A percentile compares a stretch with the other conserved stretches of the same genome.
Evolutionary conservation across 1,140 invertebrate species (phyloP).

Genomic region (Drosophila jambulina): DNA sequence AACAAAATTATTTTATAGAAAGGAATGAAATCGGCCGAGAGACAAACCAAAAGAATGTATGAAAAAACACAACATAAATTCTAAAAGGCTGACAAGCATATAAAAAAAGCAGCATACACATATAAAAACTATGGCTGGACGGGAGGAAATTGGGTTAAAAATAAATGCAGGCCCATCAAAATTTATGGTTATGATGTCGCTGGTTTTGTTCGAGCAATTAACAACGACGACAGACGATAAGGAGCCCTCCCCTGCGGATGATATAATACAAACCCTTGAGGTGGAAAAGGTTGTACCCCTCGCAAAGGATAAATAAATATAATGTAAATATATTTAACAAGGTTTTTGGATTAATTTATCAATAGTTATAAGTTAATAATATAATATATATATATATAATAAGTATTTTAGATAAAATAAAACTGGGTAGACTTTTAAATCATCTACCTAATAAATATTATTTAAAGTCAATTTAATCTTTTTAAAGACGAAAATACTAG

Average conservation of each 20-base stretch:
- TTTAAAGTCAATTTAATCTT: background rate
- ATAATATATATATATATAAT: too few relatives aligned
- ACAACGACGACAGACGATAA: constrained; percentile 12
- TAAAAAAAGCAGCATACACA: constrained; percentile 51
- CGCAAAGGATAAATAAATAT: constrained; percentile 5
- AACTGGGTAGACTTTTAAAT: background rate
- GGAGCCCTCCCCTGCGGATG: constrained; percentile 1
- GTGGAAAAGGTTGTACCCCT: constrained; percentile 13
- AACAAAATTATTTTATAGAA: constrained; percentile 74
- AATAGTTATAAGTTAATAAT: too few relatives aligned
- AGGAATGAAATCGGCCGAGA: constrained; percentile 60
- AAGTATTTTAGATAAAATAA: background rate
- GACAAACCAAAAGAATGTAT: constrained; percentile 80
- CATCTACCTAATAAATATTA: too few relatives aligned
- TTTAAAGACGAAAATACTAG: background rate
- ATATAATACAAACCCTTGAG: constrained; percentile 9
- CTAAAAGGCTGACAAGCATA: constrained; percentile 78
- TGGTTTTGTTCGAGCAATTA: constrained; percentile 53
- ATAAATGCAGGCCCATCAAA: constrained; percentile 73
- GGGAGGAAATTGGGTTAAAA: constrained; percentile 77
- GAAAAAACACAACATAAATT: constrained; percentile 84
- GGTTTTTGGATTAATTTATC: background rate
- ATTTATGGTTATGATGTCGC: constrained; percentile 74
- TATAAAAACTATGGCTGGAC: constrained; percentile 72
- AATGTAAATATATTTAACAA: background rate